Evolutionary conservation across 2,797 vertebrate genomes (phyloP), one percentile per base, ranked within the genome.

Genomic region (Merluccius polli): DNA sequence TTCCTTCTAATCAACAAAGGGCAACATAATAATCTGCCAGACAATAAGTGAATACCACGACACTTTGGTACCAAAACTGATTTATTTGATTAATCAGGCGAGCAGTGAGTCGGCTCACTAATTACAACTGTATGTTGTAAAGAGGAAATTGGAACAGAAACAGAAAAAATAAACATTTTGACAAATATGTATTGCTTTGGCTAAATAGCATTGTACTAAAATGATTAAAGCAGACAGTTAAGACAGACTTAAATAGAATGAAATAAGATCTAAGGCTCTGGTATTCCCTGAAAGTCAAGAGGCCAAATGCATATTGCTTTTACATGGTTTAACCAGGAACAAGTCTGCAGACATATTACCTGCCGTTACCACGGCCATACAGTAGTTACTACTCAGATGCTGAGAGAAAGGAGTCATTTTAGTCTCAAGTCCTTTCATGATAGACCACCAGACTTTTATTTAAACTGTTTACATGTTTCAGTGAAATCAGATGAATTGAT

Each of bases 241-340:
- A 87, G 36, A 81, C 79, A 78, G 81, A 29, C 72, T 88, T 89
- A 86, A 88, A 88, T 85, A 91, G 79, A 89, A 73, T 70, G 79
- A 85, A 71, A 72, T 73, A 76, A 82, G 75, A 81, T 75, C 78
- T 86, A 83, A 86, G 87, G 89, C 87, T 90, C 85, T 78, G 87
- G 52, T 82, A 84, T 78, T 91, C 89, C 91, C 90, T 91, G 90
- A 93, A 91, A 86, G 77, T 90, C 75, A 77, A 80, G 31, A 83
- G 77, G 81, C 84, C 80, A 32, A 69, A 27, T 16, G 76, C 85
- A 73, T 77, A 82, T 82, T 84, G 81, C 80, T 70, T 18, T 41
- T 77, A 77, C 75, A 70, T 69, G 70, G 81, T 74, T 65, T 44
- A 70, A 79, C 71, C 70, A 70, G 11, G 69, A 71, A 73, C 27